Percentiles rank a stretch among this genome's conserved stretches.
These are phyloP conservation scores for Vanessa atalanta DNA, from an alignment of 1,140 invertebrate species.

Conservation along the genomic window DNA sequence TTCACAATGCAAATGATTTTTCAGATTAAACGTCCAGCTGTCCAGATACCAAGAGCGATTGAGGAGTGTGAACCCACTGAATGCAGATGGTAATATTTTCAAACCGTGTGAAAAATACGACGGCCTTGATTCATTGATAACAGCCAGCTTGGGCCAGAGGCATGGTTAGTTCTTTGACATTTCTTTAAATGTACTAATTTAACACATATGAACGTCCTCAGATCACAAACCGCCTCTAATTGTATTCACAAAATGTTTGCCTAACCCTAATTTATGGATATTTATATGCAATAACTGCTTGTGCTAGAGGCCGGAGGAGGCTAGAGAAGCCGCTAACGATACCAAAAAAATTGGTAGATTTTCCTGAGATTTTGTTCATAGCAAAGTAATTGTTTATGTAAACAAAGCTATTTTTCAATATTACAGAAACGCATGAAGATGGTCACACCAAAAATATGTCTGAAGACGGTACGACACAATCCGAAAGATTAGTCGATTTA, in stretches of 20 bases:
- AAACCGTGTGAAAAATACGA: conserved; percentile 53
- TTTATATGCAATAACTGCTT: too few species aligned
- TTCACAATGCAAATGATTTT: conserved; percentile 35
- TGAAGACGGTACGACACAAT: conserved; percentile 44
- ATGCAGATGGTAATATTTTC: conserved; percentile 44
- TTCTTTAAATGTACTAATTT: background rate
- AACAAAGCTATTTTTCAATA: background rate
- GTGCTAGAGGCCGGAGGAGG: too few species aligned
- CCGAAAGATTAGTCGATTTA: conserved; percentile 54
- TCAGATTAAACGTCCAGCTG: conserved; percentile 84
- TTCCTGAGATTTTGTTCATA: too few species aligned
- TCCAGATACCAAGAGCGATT: conserved; percentile 85
- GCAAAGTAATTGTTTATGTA: background rate
- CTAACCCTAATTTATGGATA: too few species aligned
- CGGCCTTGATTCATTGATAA: conserved; percentile 60
- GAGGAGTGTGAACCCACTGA: conserved; percentile 49
- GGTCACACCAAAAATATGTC: conserved; percentile 38
- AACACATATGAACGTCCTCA: too few species aligned
- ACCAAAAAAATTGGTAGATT: too few species aligned
- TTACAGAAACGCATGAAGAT: conserved; percentile 43
- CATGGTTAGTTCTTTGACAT: conserved; percentile 38
- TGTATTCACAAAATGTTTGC: too few species aligned
- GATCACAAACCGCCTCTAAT: background rate
- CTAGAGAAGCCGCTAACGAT: too few species aligned
- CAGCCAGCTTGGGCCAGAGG: conserved; percentile 55